Percentiles rank a stretch among this genome's conserved stretches.
Evolutionary conservation across 2,113 vertebrate species (phyloP).

Genomic region (Planiliza haematocheilus): DNA sequence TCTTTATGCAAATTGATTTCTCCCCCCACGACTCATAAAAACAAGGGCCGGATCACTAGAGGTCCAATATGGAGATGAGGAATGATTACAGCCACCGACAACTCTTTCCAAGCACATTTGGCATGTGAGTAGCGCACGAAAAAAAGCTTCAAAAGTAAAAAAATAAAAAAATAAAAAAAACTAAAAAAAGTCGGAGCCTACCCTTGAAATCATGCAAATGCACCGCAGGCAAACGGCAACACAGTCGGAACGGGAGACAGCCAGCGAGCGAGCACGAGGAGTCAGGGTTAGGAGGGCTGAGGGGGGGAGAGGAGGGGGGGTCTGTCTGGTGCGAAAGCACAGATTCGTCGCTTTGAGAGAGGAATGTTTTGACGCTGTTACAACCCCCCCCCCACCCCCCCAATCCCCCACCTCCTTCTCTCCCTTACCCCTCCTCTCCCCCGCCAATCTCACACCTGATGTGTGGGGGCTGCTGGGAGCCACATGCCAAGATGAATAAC

Average conservation of each 20-base stretch:
- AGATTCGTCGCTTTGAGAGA: conserved; percentile 69
- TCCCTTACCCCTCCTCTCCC: conserved; percentile 44
- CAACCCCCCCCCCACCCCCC: conserved; percentile 15
- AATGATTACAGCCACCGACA: conserved; percentile 2
- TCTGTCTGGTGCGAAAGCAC: conserved; percentile 58
- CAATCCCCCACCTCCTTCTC: conserved; percentile 21
- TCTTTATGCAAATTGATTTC: conserved; percentile 7
- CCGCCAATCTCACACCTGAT: conserved; percentile 83
- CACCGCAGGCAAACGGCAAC: conserved; percentile 29
- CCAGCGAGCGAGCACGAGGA: conserved; percentile 30
- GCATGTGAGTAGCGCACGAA: background rate
- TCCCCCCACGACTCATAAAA: background rate
- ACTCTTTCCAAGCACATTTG: background rate
- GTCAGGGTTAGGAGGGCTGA: conserved; percentile 30
- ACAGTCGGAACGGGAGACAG: conserved; percentile 4
- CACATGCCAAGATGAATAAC: conserved; percentile 83
- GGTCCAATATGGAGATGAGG: background rate
- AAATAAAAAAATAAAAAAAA: background rate
- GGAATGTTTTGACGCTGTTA: conserved; percentile 75
- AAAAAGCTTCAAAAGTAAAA: background rate
- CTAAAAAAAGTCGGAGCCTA: conserved; percentile 6
- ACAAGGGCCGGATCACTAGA: background rate
- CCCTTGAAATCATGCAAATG: conserved; percentile 42
- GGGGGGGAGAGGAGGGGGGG: conserved; percentile 1
- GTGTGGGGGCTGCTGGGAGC: conserved; percentile 81